These are phyloP conservation scores for Coranthus polyacanthus DNA, from an alignment of 2,797 vertebrate genomes.

Conservation along the genomic window DNA sequence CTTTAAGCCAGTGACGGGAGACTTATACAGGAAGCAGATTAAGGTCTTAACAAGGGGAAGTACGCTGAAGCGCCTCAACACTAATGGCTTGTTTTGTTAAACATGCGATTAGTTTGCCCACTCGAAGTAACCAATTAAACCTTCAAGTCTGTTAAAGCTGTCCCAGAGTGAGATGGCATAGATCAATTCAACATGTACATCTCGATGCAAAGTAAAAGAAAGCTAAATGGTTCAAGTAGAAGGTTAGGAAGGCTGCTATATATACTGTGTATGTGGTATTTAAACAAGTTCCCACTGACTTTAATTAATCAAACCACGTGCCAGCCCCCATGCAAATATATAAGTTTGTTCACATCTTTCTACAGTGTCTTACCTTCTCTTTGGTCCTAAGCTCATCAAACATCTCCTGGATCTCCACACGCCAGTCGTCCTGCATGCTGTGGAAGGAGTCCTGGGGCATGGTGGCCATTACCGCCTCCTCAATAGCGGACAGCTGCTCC, in stretches of 20 bases:
- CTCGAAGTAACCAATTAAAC: conserved; percentile 67
- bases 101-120: conserved; percentile 57
- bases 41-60: conserved; percentile 78
- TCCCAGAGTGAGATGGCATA: background rate
- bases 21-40: conserved; percentile 78
- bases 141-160: conserved; percentile 34
- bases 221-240: background rate
- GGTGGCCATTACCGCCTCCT: conserved; percentile 93
- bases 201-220: background rate
- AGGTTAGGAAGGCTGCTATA: background rate
- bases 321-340: no score
- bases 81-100: conserved; percentile 72
- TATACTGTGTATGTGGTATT: background rate
- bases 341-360: no score
- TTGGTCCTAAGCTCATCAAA: conserved; percentile 96
- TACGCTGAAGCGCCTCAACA: conserved; percentile 53
- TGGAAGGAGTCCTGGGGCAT: conserved; percentile 98
- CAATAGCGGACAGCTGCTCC: conserved; percentile 94
- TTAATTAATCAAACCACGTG: no score
- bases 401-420: conserved; percentile 97
- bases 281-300: background rate
- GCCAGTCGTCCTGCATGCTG: conserved; percentile 99
- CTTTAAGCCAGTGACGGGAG: conserved; percentile 63
- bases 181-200: conserved; percentile 2
- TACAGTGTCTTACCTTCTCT: conserved; percentile 90